phyloP scores from a whole-genome alignment of 2,113 vertebrate species.

The Triplophysa dalaica region DNA sequence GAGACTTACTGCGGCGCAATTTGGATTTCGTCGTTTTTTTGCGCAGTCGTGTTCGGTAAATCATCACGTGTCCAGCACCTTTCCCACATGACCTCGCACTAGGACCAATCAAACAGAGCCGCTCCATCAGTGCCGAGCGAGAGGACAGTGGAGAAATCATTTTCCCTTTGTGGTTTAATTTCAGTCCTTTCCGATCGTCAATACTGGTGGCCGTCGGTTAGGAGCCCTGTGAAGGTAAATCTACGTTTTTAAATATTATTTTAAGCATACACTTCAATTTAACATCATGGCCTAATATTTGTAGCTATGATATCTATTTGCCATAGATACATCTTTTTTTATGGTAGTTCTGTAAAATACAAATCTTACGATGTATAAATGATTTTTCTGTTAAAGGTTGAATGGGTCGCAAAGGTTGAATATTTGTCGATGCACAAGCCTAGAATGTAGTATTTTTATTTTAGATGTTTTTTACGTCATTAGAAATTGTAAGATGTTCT shows the following conservation, averaged over 20 bases:
- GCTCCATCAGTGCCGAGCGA: conserved; percentile 60
- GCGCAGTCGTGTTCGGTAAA: conserved; percentile 43
- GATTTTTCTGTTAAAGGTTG: background rate
- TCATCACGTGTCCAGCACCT: conserved; percentile 75
- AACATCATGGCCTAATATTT: background rate
- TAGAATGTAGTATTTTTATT: too few species aligned
- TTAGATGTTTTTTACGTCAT: background rate
- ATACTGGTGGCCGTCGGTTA: conserved; percentile 75
- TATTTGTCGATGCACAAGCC: too few species aligned
- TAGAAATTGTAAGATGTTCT: background rate
- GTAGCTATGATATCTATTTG: background rate
- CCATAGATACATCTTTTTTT: background rate
- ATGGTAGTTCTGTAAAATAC: background rate
- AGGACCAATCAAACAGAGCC: conserved; percentile 78
- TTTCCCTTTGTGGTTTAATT: conserved; percentile 70
- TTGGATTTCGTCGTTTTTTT: conserved; percentile 70
- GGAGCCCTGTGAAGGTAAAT: conserved; percentile 68
- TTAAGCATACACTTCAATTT: background rate
- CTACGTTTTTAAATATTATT: conserved; percentile 33
- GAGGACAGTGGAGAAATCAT: conserved; percentile 66
- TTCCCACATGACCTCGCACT: conserved; percentile 60
- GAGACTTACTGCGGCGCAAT: conserved; percentile 63
- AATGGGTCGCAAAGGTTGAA: background rate
- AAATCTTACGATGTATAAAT: background rate
- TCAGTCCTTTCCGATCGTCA: conserved; percentile 74